These are phyloP conservation scores for Sepioteuthis lessoniana DNA, from an alignment of 2,888 invertebrate species.

Conservation along the genomic window DNA sequence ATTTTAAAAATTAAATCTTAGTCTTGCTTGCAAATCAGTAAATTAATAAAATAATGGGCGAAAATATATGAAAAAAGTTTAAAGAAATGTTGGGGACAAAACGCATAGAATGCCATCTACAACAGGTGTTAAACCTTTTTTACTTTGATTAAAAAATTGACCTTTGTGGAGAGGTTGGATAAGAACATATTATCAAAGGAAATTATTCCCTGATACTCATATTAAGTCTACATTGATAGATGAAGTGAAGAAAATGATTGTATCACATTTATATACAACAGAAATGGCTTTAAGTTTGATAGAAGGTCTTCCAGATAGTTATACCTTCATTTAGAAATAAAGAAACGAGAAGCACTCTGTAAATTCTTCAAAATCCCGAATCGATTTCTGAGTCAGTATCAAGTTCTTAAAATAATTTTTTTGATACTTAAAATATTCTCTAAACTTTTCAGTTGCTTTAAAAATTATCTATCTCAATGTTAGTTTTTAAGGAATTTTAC, in stretches of 20 bases:
- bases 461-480: background rate
- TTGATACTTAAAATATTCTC: background rate
- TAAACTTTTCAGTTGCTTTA: background rate
- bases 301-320: background rate
- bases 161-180: too few species aligned
- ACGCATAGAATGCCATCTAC: too few species aligned
- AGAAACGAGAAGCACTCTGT: background rate
- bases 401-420: background rate
- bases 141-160: too few species aligned
- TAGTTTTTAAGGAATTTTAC: background rate
- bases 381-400: background rate
- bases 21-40: too few species aligned
- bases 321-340: background rate
- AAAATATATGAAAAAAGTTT: too few species aligned
- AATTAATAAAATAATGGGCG: too few species aligned
- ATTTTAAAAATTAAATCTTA: too few species aligned
- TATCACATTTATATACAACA: background rate
- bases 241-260: background rate
- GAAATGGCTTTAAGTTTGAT: background rate
- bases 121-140: too few species aligned
- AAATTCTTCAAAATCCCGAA: background rate
- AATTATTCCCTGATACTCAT: too few species aligned
- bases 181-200: too few species aligned
- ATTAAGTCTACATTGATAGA: background rate
- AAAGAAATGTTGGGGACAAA: too few species aligned